A percentile compares a stretch with the other conserved stretches of the same genome.
Evolutionary conservation across 2,888 invertebrate genomes (phyloP).

Genomic region (Epicampocera succincta): DNA sequence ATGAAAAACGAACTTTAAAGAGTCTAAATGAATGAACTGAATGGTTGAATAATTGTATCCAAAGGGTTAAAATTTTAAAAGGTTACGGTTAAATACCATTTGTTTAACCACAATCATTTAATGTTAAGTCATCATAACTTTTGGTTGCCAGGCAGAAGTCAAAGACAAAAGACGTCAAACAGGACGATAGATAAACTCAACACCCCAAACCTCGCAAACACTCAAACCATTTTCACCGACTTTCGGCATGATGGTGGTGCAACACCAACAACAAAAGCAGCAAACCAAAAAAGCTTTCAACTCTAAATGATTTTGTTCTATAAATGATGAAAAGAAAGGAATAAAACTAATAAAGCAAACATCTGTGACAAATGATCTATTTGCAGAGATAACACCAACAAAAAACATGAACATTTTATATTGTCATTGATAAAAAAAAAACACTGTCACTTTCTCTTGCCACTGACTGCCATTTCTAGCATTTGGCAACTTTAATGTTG

Average conservation of each 20-base stretch:
- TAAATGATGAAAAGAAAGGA: slow-evolving; percentile 19
- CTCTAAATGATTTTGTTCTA: slow-evolving; percentile 57
- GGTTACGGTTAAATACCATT: slow-evolving; percentile 75
- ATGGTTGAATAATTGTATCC: slow-evolving; percentile 30
- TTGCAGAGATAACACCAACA: slow-evolving; percentile 73
- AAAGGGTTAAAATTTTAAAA: slow-evolving; percentile 76
- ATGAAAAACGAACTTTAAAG: slow-evolving; percentile 52
- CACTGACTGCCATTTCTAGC: not conserved
- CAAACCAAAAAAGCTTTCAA: slow-evolving; percentile 54
- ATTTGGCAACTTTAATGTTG: slow-evolving; percentile 6
- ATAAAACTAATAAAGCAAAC: slow-evolving; percentile 72
- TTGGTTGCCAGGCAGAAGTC: slow-evolving; percentile 54
- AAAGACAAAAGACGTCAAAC: slow-evolving; percentile 51
- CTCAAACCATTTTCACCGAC: not conserved
- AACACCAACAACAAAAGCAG: slow-evolving; percentile 35
- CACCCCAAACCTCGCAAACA: slow-evolving; percentile 62
- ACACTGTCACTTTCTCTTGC: slow-evolving; percentile 26
- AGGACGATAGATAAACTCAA: slow-evolving; percentile 58
- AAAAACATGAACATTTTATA: not conserved
- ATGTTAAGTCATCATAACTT: slow-evolving; percentile 72
- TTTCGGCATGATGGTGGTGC: slow-evolving; percentile 3
- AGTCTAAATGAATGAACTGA: slow-evolving; percentile 37
- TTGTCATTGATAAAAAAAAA: not conserved
- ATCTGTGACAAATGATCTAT: slow-evolving; percentile 80
- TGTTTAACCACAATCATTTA: slow-evolving; percentile 73